These are phyloP conservation scores for Drosophila setosimentum DNA, from an alignment of 2,888 invertebrate genomes.

Conservation along the genomic window DNA sequence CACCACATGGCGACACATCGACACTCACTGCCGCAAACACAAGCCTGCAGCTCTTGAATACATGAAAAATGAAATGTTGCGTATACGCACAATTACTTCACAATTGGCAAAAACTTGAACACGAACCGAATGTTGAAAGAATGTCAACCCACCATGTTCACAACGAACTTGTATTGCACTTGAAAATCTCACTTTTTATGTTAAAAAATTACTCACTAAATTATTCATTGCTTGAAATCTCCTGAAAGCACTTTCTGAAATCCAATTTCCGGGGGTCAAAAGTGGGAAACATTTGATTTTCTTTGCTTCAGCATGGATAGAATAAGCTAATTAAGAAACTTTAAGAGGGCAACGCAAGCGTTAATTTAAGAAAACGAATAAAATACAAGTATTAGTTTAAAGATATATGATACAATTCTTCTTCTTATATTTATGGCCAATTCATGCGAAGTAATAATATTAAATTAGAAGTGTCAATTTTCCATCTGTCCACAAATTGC, in stretches of 20 bases:
- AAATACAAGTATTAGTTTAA: background rate
- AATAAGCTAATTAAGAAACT: background rate
- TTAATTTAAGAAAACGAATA: background rate
- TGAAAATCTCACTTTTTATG: background rate
- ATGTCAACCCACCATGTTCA: background rate
- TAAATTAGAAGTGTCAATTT: background rate
- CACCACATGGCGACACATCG: background rate
- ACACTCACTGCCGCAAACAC: background rate
- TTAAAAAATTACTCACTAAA: background rate
- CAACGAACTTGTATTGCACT: slow-evolving; percentile 22
- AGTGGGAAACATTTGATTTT: background rate
- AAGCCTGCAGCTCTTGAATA: slow-evolving; percentile 25
- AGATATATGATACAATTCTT: background rate
- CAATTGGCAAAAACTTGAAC: slow-evolving; percentile 28
- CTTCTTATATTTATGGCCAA: background rate
- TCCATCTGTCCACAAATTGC: too few species aligned
- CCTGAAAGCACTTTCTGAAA: background rate
- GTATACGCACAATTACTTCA: slow-evolving; percentile 50
- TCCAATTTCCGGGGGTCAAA: background rate
- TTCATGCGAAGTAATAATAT: background rate
- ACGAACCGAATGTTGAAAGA: slow-evolving; percentile 1
- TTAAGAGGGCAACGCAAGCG: rapidly evolving
- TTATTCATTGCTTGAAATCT: background rate
- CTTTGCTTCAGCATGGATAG: too few species aligned
- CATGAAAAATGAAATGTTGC: slow-evolving; percentile 46